Percentiles rank a stretch among this genome's conserved stretches.
Evolutionary conservation across 2,888 invertebrate genomes (phyloP).

Genomic region (Cerceris ruficornis): DNA sequence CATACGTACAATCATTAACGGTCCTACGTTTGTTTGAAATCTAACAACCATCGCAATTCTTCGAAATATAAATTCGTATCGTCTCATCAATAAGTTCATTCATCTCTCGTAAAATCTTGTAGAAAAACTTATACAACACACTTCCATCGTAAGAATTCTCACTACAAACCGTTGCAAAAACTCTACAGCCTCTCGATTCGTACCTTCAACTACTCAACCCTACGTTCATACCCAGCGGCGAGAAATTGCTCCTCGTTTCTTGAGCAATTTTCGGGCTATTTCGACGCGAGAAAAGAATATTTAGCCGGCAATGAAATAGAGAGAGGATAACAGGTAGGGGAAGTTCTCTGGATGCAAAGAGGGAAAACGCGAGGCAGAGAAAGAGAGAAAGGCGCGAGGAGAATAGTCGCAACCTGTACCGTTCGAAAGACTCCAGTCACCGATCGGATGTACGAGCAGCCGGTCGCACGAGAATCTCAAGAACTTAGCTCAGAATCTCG

Average conservation of each 20-base stretch:
- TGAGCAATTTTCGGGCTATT: constrained; percentile 38
- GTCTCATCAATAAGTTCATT: too few relatives aligned
- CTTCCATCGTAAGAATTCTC: not conserved
- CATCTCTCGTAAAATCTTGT: too few relatives aligned
- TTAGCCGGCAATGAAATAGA: not conserved
- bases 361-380: constrained; percentile 35
- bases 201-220: not conserved
- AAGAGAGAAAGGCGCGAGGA: constrained; percentile 35
- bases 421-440: constrained; percentile 75
- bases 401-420: constrained; percentile 67
- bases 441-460: constrained; percentile 73
- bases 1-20: too few relatives aligned
- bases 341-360: not conserved
- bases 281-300: constrained; percentile 1
- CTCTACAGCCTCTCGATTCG: not conserved
- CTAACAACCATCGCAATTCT: too few relatives aligned
- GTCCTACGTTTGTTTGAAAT: too few relatives aligned
- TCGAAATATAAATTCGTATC: too few relatives aligned
- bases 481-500: too few relatives aligned
- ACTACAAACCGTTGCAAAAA: not conserved
- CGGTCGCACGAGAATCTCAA: constrained; percentile 45
- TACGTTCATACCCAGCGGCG: not conserved
- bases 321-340: constrained; percentile 10
- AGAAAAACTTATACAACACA: too few relatives aligned
- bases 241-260: constrained; percentile 4